A percentile compares a stretch with the other conserved stretches of the same genome.
Evolutionary conservation across 2,113 vertebrate species (phyloP).

Genomic region (Dromaius novaehollandiae): DNA sequence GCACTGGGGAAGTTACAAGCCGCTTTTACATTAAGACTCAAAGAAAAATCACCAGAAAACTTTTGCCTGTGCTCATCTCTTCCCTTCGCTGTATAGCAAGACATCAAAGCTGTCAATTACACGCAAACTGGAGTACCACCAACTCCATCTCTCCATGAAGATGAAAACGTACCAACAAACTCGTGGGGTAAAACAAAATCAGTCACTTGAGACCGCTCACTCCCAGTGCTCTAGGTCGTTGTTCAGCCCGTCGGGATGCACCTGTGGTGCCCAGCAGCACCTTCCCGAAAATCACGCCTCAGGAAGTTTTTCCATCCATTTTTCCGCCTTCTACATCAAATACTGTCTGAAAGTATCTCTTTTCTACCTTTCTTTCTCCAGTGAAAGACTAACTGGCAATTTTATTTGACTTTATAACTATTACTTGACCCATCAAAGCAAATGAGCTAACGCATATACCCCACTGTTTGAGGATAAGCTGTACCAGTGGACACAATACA

Average conservation of each 20-base stretch:
- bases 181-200: not conserved
- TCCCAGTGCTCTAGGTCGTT: not conserved
- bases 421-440: not conserved
- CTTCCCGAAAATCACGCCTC: not conserved
- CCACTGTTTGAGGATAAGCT: not conserved
- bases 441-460: not conserved
- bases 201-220: not conserved
- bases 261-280: not conserved
- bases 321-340: not conserved
- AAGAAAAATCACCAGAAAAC: not conserved
- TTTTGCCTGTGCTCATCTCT: not conserved
- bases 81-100: not conserved
- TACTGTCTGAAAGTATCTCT: not conserved
- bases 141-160: not conserved
- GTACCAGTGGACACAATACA: slow-evolving; percentile 10
- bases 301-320: not conserved
- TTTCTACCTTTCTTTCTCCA: not conserved
- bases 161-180: not conserved
- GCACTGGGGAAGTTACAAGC: not conserved
- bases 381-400: not conserved
- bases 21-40: not conserved
- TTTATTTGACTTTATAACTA: not conserved
- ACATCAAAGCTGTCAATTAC: not conserved
- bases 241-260: not conserved
- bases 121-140: not conserved